Evolutionary conservation across 1,140 invertebrate species (phyloP), one percentile per base, ranked within the genome.

Genomic region (Drosophila kurseongensis): DNA sequence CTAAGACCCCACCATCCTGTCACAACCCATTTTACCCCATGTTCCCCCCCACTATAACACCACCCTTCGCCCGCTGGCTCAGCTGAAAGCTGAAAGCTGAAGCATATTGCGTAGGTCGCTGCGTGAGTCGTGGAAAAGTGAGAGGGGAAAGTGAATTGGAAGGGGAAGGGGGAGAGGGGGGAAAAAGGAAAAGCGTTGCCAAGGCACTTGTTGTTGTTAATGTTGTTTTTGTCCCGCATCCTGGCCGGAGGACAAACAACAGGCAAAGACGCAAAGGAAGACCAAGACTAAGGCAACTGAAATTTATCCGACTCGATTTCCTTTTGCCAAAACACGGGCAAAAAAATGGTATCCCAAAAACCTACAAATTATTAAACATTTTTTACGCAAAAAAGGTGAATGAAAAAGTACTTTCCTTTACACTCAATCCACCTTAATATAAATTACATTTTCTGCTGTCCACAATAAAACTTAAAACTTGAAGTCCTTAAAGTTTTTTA

Each of bases 101-200:
- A 84, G 83, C 85, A 84, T 90, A 89, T 89, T 89, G 84, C 84
- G 84, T 89, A 89, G 85, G 84, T 89, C 84, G 61, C 81, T 88
- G 84, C 72, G 83, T 88, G 83, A 69, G 68, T 68, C 72, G 48
- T 51, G 66, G 9, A 12, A 52, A 52, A 52, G 5, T 8, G 29
- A 63, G 71, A 44, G 52, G 14, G 60, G 16, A 62, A 54, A 54
- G 38, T 50, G 44, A 5, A 45, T 23, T 5, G 45, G 14, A 14
- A 27, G 29, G 9, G 51, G 6, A 10, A 7, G 12, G 7, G 18
- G 18, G 18, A 18, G 18, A 18, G 18, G 18, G 1, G 7, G 29
- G 32, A 8, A 51, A 72, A 66, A 40, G 51, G 29, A 27, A 29
- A 38, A 41, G 68, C 59, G 83, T 86, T 86, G 84, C 76, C 80